Conservation (phyloP, 92 coral and sea anemone genomes). For the Epizoanthus illoricatus region DNA sequence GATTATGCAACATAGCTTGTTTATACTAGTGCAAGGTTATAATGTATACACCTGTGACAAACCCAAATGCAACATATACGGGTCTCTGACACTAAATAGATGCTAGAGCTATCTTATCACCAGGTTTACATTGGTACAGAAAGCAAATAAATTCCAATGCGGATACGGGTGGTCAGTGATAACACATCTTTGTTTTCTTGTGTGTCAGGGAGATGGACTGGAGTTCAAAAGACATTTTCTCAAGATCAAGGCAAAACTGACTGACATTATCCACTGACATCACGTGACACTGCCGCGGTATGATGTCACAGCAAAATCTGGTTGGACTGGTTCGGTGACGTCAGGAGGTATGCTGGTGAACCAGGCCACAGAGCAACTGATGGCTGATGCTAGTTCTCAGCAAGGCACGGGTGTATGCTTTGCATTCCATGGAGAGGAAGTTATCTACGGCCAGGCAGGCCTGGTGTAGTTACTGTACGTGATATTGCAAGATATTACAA, state of each 20-base stretch:
- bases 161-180: not conserved
- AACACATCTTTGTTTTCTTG: not conserved
- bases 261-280: constrained; percentile 62
- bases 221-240: constrained; percentile 94
- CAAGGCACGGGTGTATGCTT: not conserved
- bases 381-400: too few species aligned
- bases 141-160: not conserved
- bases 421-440: not conserved
- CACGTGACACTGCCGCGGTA: not conserved
- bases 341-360: not conserved
- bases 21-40: too few species aligned
- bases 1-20: too few species aligned
- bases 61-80: too few species aligned
- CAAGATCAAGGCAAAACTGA: constrained; percentile 80
- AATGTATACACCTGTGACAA: too few species aligned
- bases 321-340: not conserved
- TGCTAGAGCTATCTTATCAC: too few species aligned
- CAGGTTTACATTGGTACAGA: too few species aligned
- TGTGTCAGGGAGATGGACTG: constrained; percentile 91
- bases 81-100: too few species aligned
- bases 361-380: too few species aligned
- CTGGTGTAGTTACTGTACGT: not conserved
- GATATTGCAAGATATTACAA: not conserved
- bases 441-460: not conserved
- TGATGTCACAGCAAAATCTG: not conserved